Percentiles rank a stretch among this genome's conserved stretches.
These are phyloP conservation scores for Amazona vittata DNA, from an alignment of 2,113 vertebrate species.

Conservation along the genomic window DNA sequence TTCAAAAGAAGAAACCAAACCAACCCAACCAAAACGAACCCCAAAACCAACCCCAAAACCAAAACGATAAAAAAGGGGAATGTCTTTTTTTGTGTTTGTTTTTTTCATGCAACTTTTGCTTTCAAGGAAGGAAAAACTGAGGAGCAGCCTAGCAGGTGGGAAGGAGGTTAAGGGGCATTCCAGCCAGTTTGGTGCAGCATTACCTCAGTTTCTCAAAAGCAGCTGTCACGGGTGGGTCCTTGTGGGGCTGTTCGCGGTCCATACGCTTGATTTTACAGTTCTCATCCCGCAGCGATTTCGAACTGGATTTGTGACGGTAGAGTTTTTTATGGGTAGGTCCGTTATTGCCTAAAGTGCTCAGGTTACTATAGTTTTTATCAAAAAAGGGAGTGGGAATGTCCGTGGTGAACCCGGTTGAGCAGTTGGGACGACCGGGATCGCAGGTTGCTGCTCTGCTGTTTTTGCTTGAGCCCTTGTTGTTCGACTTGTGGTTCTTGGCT, in stretches of 20 bases:
- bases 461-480: slow-evolving; percentile 87
- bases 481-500: slow-evolving; percentile 87
- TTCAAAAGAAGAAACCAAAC: slow-evolving; percentile 45
- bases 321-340: slow-evolving; percentile 99
- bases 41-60: background rate
- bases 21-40: background rate
- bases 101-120: slow-evolving; percentile 95
- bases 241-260: slow-evolving; percentile 91
- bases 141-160: slow-evolving; percentile 76
- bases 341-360: slow-evolving; percentile 90
- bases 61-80: slow-evolving; percentile 77
- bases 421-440: slow-evolving; percentile 84
- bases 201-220: slow-evolving; percentile 99
- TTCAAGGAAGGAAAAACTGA: slow-evolving; percentile 80
- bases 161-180: slow-evolving; percentile 85
- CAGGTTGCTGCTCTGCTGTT: slow-evolving; percentile 84
- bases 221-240: slow-evolving; percentile 93
- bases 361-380: slow-evolving; percentile 91
- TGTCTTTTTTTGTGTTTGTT: slow-evolving; percentile 72
- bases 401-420: slow-evolving; percentile 76
- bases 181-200: slow-evolving; percentile 93
- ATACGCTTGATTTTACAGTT: slow-evolving; percentile 93
- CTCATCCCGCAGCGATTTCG: slow-evolving; percentile 95
- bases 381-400: slow-evolving; percentile 83
- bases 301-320: slow-evolving; percentile 98